Conservation (phyloP, 2,113 vertebrate genomes). For the Chelonoidis abingdonii region DNA sequence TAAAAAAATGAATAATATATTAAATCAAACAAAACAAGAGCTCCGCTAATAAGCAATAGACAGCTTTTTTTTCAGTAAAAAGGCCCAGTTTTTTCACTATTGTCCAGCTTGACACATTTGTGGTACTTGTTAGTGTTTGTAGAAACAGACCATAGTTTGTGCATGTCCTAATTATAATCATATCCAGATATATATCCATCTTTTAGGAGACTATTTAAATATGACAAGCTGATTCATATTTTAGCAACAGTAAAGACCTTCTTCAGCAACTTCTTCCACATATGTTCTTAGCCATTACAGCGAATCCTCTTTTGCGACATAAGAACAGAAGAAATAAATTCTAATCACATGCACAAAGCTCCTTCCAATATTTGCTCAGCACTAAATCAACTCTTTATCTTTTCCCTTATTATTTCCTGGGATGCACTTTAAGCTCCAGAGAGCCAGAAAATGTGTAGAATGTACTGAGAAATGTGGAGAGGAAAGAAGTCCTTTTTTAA, state of each 20-base stretch:
- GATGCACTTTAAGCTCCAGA: conserved; percentile 51
- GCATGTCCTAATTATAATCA: background rate
- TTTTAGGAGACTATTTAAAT: background rate
- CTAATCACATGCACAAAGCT: conserved; percentile 65
- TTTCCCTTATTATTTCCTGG: conserved; percentile 65
- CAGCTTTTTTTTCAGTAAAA: background rate
- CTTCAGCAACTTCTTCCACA: conserved; percentile 55
- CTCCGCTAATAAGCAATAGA: background rate
- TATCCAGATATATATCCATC: background rate
- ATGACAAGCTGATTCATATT: conserved; percentile 31
- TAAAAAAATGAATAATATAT: background rate
- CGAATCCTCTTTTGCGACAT: conserved; percentile 28
- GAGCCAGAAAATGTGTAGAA: conserved; percentile 36
- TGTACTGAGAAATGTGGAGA: background rate
- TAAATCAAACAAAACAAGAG: background rate
- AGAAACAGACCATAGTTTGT: rapidly evolving
- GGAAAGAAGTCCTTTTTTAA: background rate
- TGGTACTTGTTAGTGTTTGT: background rate
- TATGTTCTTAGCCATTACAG: conserved; percentile 42
- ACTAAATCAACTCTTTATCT: conserved; percentile 72
- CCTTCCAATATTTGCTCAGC: conserved; percentile 61
- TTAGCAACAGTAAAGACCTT: conserved; percentile 35
- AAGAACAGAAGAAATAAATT: conserved; percentile 67
- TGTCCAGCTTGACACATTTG: background rate
- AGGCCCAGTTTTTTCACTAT: background rate